A percentile compares a stretch with the other conserved stretches of the same genome.
Evolutionary conservation across 64 coral and sea anemone genomes (phyloP).

Genomic region (Cladopsammia gracilis): DNA sequence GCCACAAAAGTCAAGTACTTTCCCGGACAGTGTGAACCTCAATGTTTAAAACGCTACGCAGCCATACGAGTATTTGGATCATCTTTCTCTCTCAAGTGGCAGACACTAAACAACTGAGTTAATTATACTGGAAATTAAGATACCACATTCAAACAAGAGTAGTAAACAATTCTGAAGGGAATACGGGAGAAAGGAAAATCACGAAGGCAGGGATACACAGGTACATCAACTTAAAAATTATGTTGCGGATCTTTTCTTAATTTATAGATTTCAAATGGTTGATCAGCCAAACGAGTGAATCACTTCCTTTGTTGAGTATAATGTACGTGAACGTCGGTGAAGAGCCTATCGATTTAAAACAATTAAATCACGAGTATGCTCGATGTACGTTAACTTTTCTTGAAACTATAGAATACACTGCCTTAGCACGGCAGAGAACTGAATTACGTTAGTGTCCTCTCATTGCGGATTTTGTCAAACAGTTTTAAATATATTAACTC

Average conservation of each 20-base stretch:
- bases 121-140: not conserved
- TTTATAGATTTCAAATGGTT: too few relatives aligned
- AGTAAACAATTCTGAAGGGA: not conserved
- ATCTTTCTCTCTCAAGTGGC: not conserved
- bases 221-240: not conserved
- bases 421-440: too few relatives aligned
- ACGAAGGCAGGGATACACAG: not conserved
- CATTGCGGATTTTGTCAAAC: too few relatives aligned
- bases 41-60: not conserved
- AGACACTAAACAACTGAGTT: not conserved
- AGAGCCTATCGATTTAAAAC: slow-evolving; percentile 1
- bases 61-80: not conserved
- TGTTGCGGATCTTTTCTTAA: too few relatives aligned
- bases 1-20: not conserved
- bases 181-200: not conserved
- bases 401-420: not conserved
- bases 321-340: not conserved
- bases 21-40: not conserved
- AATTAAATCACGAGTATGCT: not conserved
- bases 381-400: not conserved
- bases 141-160: not conserved
- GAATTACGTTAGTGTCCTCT: too few relatives aligned
- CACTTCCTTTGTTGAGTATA: not conserved
- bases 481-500: not conserved
- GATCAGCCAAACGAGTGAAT: not conserved